A percentile compares a stretch with the other conserved stretches of the same genome.
Conservation (phyloP, 2,113 vertebrate species). For the Pavo muticus region DNA sequence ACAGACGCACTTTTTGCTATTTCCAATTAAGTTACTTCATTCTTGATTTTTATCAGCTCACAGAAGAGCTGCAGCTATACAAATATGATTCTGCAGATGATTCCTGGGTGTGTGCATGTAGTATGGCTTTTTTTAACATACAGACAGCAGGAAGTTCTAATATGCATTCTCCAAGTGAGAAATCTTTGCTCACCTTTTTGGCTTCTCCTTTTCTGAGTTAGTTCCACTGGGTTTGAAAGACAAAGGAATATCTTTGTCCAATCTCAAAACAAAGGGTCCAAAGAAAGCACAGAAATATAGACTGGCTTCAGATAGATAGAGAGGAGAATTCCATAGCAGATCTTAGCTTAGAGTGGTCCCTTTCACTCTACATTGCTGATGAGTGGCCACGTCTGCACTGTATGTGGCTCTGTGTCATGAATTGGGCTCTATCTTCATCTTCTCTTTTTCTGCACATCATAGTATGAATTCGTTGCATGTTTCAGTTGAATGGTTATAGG, state of each 20-base stretch:
- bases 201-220: not conserved
- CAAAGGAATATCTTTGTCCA: not conserved
- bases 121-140: not conserved
- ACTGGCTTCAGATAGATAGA: not conserved
- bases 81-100: not conserved
- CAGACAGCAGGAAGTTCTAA: not conserved
- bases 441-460: not conserved
- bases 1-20: not conserved
- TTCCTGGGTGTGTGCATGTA: not conserved
- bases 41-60: not conserved
- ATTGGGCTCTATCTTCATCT: not conserved
- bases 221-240: not conserved
- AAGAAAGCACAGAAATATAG: not conserved
- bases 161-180: not conserved
- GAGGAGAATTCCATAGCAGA: not conserved
- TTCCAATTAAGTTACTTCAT: not conserved
- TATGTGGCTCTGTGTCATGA: not conserved
- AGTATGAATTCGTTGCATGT: not conserved
- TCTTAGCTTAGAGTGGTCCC: not conserved
- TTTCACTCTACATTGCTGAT: not conserved
- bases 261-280: not conserved
- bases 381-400: not conserved
- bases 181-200: not conserved
- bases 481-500: not conserved
- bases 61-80: not conserved